Percentiles rank a stretch among this genome's conserved stretches.
Evolutionary conservation across 2,797 vertebrate species (phyloP).

Genomic region (Knipowitschia caucasica): DNA sequence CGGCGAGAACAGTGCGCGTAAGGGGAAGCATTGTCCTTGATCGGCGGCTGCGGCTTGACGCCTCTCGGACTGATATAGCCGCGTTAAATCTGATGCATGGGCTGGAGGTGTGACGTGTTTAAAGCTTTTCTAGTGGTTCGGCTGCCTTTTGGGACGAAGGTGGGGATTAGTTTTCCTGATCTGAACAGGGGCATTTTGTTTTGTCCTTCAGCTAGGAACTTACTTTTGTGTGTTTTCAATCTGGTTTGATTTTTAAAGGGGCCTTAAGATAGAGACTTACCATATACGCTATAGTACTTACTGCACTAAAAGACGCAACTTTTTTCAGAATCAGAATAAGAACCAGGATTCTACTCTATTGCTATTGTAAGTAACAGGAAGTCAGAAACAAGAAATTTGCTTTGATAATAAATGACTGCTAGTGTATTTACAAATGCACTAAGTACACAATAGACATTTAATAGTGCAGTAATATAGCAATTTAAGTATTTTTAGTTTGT

Average conservation of each 20-base stretch:
- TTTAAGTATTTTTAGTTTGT: too few species aligned
- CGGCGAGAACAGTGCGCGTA: conserved; percentile 15
- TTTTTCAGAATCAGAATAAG: too few species aligned
- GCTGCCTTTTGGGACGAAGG: neutral
- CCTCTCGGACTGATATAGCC: neutral
- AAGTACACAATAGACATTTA: too few species aligned
- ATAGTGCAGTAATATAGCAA: too few species aligned
- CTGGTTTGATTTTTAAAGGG: neutral
- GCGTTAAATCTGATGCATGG: conserved; percentile 1
- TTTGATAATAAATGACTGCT: too few species aligned
- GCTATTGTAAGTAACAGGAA: too few species aligned
- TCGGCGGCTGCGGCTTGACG: neutral
- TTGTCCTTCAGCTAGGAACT: neutral
- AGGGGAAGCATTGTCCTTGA: neutral
- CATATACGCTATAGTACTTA: too few species aligned
- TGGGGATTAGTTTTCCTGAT: neutral
- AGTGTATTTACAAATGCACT: too few species aligned
- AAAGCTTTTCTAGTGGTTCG: neutral
- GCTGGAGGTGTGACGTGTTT: neutral
- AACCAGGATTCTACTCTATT: too few species aligned
- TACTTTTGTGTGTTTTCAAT: neutral
- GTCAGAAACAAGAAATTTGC: too few species aligned
- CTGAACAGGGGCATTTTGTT: neutral
- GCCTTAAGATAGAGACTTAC: too few species aligned
- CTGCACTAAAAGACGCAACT: too few species aligned